These are phyloP conservation scores for Chironomus riparius DNA, from an alignment of 2,888 invertebrate species.

Conservation along the genomic window DNA sequence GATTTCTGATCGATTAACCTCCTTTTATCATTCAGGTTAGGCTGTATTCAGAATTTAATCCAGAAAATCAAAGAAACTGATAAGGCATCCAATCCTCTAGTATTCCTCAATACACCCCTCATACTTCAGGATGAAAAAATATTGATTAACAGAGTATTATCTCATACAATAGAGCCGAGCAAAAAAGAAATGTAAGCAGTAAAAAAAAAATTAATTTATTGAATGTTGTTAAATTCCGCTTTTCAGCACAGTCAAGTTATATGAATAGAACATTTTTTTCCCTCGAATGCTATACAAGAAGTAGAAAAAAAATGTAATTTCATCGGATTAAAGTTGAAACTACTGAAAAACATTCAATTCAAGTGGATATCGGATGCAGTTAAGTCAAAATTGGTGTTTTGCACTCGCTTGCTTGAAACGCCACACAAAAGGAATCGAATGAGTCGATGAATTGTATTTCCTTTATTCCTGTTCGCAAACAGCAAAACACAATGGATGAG, in stretches of 20 bases:
- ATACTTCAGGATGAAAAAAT: not conserved
- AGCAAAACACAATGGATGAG: not conserved
- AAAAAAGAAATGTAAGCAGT: not conserved
- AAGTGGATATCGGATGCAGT: not conserved
- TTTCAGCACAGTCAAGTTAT: not conserved
- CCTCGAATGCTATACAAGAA: not conserved
- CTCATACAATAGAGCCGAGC: not conserved
- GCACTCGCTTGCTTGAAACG: not conserved
- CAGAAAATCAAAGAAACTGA: no score
- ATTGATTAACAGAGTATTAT: not conserved
- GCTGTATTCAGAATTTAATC: no score
- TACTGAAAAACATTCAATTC: not conserved
- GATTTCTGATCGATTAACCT: no score
- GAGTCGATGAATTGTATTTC: no score
- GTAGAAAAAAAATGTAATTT: not conserved
- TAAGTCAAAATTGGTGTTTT: not conserved
- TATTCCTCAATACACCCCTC: not conserved
- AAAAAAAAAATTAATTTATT: not conserved
- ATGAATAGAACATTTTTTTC: not conserved
- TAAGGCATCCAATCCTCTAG: no score
- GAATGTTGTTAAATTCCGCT: not conserved
- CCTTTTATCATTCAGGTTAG: no score
- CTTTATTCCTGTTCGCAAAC: no score
- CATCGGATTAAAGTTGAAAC: constrained; percentile 7
- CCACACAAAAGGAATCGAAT: no score